phyloP scores from a whole-genome alignment of 1,140 invertebrate genomes.

The Drosophila gunungcola region DNA sequence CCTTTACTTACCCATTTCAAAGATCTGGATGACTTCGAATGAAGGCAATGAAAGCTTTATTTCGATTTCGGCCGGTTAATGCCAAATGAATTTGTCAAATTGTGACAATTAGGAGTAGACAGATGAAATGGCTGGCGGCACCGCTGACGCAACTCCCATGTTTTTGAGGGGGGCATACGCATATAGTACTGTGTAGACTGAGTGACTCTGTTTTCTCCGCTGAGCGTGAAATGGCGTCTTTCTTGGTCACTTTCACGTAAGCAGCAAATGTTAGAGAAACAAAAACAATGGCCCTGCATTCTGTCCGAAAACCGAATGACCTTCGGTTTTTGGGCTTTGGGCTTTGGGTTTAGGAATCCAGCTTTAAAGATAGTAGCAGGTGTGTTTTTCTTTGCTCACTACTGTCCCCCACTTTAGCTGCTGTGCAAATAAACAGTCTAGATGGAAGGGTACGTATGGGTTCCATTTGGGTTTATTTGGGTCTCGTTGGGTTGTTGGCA shows the following conservation, averaged over 20 bases:
- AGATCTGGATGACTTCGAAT: background rate
- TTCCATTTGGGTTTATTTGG: conserved; percentile 6
- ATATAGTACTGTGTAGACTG: conserved; percentile 2
- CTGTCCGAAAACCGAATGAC: conserved; percentile 44
- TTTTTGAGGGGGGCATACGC: conserved; percentile 25
- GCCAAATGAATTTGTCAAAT: conserved; percentile 77
- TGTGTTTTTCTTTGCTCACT: conserved; percentile 37
- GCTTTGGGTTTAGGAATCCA: background rate
- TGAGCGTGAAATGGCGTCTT: conserved; percentile 49
- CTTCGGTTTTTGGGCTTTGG: conserved; percentile 30
- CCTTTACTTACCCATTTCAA: conserved; percentile 2
- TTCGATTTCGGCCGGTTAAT: conserved; percentile 47
- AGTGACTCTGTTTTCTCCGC: conserved; percentile 59
- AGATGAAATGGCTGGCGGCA: conserved; percentile 14
- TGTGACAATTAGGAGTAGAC: conserved; percentile 66
- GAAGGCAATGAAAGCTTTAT: conserved; percentile 62
- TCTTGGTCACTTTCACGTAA: conserved; percentile 60
- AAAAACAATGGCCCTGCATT: conserved; percentile 72
- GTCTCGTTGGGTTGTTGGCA: conserved; percentile 13
- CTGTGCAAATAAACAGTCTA: conserved; percentile 41
- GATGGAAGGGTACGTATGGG: conserved; percentile 13
- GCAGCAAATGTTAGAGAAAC: conserved; percentile 5
- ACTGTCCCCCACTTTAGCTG: background rate
- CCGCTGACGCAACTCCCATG: conserved; percentile 62
- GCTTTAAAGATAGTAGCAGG: background rate